These are phyloP conservation scores for Agelas oroides DNA, from an alignment of 37 sponge, comb jelly and placozoan species.

Conservation along the genomic window DNA sequence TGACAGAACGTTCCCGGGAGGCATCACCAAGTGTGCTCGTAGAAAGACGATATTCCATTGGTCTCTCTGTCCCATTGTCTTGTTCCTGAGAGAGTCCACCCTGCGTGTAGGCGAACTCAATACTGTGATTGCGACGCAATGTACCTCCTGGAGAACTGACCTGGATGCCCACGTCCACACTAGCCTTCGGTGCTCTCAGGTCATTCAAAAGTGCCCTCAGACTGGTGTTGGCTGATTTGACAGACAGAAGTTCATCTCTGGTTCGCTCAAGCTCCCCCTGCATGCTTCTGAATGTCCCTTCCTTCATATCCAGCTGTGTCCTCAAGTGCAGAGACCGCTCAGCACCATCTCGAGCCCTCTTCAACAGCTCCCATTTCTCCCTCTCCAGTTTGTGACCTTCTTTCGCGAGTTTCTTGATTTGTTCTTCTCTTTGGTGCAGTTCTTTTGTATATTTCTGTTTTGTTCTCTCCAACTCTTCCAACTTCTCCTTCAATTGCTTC, in stretches of 20 bases:
- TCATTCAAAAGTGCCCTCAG: constrained; percentile 53
- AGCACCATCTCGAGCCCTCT: constrained; percentile 75
- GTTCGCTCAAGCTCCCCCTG: constrained; percentile 51
- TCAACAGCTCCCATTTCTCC: constrained; percentile 93
- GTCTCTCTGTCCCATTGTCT: background rate
- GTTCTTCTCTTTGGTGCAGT: constrained; percentile 59
- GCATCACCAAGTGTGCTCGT: constrained; percentile 8
- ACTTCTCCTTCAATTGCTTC: constrained; percentile 19
- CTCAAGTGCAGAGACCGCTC: constrained; percentile 67
- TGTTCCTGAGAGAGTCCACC: constrained; percentile 8
- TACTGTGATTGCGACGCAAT: constrained; percentile 35
- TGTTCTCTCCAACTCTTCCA: constrained; percentile 29
- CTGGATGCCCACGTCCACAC: constrained; percentile 32
- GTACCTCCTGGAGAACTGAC: background rate
- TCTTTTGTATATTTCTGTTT: background rate
- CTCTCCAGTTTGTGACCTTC: constrained; percentile 74
- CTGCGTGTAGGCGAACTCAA: constrained; percentile 41
- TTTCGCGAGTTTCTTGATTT: constrained; percentile 45
- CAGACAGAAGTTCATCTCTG: constrained; percentile 56
- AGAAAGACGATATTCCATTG: background rate
- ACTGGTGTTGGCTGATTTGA: constrained; percentile 68
- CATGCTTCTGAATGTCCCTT: constrained; percentile 11
- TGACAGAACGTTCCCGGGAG: constrained; percentile 4
- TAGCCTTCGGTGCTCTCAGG: constrained; percentile 21
- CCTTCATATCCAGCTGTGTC: constrained; percentile 64